Percentiles rank a stretch among this genome's conserved stretches.
Evolutionary conservation across 2,797 vertebrate species (phyloP).

Genomic region (Gouania willdenowi): DNA sequence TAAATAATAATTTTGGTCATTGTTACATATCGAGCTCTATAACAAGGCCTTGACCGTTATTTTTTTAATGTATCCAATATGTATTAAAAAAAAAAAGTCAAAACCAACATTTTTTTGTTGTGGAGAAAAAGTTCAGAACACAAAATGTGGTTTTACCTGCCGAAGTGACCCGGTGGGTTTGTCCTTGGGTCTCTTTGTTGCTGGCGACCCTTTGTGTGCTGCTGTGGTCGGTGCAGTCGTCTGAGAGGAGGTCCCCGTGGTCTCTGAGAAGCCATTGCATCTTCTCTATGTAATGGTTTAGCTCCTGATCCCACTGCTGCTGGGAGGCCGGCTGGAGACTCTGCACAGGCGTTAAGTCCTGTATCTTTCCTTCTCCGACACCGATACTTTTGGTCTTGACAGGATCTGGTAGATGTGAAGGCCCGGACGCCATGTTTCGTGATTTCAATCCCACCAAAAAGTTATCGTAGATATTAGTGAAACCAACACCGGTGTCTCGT

Average conservation of each 20-base stretch:
- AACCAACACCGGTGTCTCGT: slow-evolving; percentile 84
- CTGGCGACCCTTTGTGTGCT: slow-evolving; percentile 70
- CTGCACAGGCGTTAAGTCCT: slow-evolving; percentile 32
- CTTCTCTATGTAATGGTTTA: slow-evolving; percentile 89
- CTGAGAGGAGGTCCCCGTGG: slow-evolving; percentile 84
- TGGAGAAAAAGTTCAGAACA: no score
- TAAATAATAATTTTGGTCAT: no score
- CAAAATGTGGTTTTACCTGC: no score
- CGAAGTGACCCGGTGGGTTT: no score
- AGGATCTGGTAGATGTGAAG: slow-evolving; percentile 75
- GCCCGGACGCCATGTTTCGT: slow-evolving; percentile 91
- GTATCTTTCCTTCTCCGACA: slow-evolving; percentile 74
- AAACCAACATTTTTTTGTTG: no score
- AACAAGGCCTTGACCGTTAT: no score
- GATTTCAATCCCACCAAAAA: slow-evolving; percentile 90
- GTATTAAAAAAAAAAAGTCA: no score
- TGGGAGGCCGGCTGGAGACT: slow-evolving; percentile 21
- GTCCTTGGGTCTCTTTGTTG: no score
- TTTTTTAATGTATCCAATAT: no score
- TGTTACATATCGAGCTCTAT: no score
- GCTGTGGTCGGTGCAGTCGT: slow-evolving; percentile 76
- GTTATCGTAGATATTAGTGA: slow-evolving; percentile 85
- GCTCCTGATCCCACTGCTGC: slow-evolving; percentile 64
- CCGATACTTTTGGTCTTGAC: slow-evolving; percentile 82
- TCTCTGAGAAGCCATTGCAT: slow-evolving; percentile 87